Percentiles rank a stretch among this genome's conserved stretches.
Evolutionary conservation across 2,888 invertebrate genomes (phyloP).

Genomic region (Autographa pulchrina): DNA sequence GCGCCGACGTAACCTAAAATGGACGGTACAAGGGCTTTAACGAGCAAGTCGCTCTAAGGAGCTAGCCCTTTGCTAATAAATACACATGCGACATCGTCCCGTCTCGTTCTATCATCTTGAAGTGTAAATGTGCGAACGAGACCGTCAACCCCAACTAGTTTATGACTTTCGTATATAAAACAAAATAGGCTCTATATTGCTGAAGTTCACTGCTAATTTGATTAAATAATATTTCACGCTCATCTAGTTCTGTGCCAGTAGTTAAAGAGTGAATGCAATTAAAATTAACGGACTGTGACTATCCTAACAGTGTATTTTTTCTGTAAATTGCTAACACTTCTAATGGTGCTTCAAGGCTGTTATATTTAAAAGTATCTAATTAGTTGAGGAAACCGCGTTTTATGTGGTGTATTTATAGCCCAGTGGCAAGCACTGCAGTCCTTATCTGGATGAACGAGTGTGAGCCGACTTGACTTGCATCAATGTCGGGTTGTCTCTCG

Average conservation of each 20-base stretch:
- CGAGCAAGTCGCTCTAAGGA: conserved; percentile 70
- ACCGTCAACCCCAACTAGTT: conserved; percentile 25
- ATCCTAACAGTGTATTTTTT: conserved; percentile 52
- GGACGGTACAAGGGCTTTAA: conserved; percentile 75
- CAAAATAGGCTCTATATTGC: conserved; percentile 26
- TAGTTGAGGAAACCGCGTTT: conserved; percentile 60
- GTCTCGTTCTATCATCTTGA: conserved; percentile 41
- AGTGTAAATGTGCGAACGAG: conserved; percentile 29
- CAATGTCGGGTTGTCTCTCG: conserved; percentile 67
- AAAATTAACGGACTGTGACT: conserved; percentile 54
- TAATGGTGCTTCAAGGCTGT: conserved; percentile 59
- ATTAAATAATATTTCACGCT: conserved; percentile 33
- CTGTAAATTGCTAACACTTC: conserved; percentile 51
- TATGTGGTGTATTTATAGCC: conserved; percentile 72
- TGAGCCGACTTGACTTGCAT: conserved; percentile 60
- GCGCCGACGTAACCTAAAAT: conserved; percentile 76
- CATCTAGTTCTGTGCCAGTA: conserved; percentile 27
- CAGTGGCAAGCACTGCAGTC: conserved; percentile 67
- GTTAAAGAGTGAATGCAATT: conserved; percentile 40
- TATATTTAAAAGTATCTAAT: conserved; percentile 63
- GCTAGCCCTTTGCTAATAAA: conserved; percentile 63
- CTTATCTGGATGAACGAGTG: conserved; percentile 66
- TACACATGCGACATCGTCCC: conserved; percentile 48
- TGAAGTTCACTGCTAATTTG: conserved; percentile 29
- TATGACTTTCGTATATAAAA: conserved; percentile 24